Evolutionary conservation across 2,797 vertebrate genomes (phyloP), one percentile per base, ranked within the genome.

Genomic region (Enteromius afrohamiltoni): DNA sequence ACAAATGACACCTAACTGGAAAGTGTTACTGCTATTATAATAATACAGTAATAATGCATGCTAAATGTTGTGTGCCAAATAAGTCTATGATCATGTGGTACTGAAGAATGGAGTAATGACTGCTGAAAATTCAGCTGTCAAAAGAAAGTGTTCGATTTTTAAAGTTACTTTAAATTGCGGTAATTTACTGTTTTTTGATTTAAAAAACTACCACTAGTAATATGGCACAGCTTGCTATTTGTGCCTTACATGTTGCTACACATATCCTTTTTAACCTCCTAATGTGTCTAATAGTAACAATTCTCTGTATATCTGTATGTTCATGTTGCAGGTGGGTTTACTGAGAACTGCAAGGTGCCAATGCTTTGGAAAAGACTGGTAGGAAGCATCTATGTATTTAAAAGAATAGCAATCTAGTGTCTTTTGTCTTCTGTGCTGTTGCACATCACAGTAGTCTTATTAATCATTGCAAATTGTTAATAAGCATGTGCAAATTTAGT

Each of bases 291-390:
- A 10, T 76, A 55, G 55, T 69, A 80, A 85, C 68, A 10, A 42
- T 40, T 37, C 0, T 70, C 85, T 80, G 64, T 23, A 23, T 70
- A 75, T 84, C 16, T 47, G 23, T 80, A 14, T 47, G n/a, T 68
- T 64, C 80, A n/a, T 71, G 65, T 86, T 79, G 26, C 85, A 92
- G 91, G 71, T 86, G 80, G 77, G 68, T 78, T 85, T 86, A 77
- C 58, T 60, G 53, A 83, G 74, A 84, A 83, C 78, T 45, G 34
- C 79, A 83, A 60, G 85, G 68, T 55, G 86, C 79, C 77, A 64
- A 74, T 79, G 67, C 71, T 89, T 85, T 85, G 82, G 21, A 89
- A 83, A 69, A 73, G 49, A 87, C 86, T 86, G 90, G 89, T 91
- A 86, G 88, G 88, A 85, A 53, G 37, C 11, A 21, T 16, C 3